A percentile compares a stretch with the other conserved stretches of the same genome.
Conservation (phyloP, 2,113 vertebrate genomes). For the Smithornis capensis region DNA sequence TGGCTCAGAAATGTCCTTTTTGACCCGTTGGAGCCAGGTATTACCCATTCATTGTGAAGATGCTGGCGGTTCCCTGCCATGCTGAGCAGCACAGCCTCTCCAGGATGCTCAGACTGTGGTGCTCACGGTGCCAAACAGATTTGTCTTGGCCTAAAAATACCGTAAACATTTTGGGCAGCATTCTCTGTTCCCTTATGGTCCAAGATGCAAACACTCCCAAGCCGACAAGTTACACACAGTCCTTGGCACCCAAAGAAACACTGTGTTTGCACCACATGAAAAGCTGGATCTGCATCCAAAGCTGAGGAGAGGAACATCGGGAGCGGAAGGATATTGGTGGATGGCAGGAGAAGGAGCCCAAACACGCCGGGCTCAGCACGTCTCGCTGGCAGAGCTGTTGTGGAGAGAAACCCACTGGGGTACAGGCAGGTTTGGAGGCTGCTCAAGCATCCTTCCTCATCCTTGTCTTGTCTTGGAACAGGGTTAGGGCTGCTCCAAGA, state of each 20-base stretch:
- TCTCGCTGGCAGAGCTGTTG: background rate
- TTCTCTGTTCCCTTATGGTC: conserved; percentile 48
- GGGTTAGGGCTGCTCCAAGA: background rate
- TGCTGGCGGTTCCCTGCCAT: fast-evolving
- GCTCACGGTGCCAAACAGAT: background rate
- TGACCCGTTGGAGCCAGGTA: background rate
- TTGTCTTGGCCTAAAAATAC: conserved; percentile 55
- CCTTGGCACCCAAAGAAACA: conserved; percentile 38
- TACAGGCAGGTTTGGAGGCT: background rate
- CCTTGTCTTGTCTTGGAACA: background rate
- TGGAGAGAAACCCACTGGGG: background rate
- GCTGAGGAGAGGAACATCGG: background rate
- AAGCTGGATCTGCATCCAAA: conserved; percentile 11
- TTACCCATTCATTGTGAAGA: fast-evolving
- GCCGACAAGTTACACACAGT: conserved; percentile 26
- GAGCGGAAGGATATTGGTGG: background rate
- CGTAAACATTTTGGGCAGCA: conserved; percentile 43
- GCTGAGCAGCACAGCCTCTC: background rate
- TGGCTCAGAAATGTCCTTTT: background rate
- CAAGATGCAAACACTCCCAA: conserved; percentile 42
- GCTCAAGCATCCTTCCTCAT: background rate
- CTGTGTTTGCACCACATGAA: conserved; percentile 41
- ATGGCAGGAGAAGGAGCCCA: background rate
- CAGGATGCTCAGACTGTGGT: background rate
- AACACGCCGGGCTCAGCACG: background rate